Conservation (phyloP, 2,113 vertebrate genomes). For the Numenius arquata region DNA sequence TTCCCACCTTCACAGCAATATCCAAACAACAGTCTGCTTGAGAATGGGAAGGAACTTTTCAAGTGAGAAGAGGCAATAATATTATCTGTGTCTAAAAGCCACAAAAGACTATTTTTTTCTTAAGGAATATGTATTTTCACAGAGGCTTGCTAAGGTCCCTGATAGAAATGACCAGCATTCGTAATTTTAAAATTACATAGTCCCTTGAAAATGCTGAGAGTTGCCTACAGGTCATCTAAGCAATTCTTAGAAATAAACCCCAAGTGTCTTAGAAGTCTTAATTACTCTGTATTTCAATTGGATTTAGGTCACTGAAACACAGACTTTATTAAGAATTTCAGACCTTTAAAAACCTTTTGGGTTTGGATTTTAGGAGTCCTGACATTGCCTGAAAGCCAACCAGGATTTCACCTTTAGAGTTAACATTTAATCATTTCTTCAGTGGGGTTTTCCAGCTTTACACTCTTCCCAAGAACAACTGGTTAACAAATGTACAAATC, state of each 20-base stretch:
- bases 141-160: neutral
- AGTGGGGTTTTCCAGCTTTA: neutral
- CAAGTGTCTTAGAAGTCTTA: neutral
- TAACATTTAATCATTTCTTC: neutral
- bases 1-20: conserved; percentile 5
- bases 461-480: neutral
- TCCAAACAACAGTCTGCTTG: neutral
- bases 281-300: neutral
- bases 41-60: neutral
- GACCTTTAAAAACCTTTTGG: neutral
- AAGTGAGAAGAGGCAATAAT: neutral
- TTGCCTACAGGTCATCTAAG: neutral
- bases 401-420: neutral
- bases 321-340: neutral
- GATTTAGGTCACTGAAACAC: neutral
- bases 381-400: neutral
- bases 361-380: neutral
- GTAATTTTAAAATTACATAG: neutral
- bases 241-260: neutral
- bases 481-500: neutral
- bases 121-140: neutral
- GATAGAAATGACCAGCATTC: neutral
- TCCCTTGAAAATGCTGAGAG: neutral
- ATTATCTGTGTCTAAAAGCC: neutral
- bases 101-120: neutral